phyloP scores from a whole-genome alignment of 1,140 invertebrate species.

The Drosophila subobscura region DNA sequence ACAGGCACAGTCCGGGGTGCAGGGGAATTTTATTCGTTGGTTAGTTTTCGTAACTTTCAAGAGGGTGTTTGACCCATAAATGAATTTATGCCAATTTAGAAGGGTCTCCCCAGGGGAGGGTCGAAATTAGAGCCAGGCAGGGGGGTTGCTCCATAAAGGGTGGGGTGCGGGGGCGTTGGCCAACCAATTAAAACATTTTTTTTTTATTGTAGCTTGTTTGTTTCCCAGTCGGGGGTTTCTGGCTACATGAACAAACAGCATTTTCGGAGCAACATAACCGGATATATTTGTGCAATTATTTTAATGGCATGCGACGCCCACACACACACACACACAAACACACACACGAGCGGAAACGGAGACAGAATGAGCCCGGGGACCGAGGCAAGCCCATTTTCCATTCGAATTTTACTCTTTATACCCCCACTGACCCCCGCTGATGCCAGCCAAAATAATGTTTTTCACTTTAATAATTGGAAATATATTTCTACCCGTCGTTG shows the following conservation, averaged over 20 bases:
- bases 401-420: constrained; percentile 17
- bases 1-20: constrained; percentile 21
- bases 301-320: constrained; percentile 34
- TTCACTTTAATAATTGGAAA: constrained; percentile 38
- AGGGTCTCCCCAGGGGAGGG: constrained; percentile 16
- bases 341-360: constrained; percentile 4
- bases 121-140: not conserved
- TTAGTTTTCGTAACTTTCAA: constrained; percentile 32
- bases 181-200: constrained; percentile 54
- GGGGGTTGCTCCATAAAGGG: no score
- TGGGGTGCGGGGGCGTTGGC: constrained; percentile 18
- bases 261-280: constrained; percentile 33
- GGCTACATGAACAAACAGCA: not conserved
- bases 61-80: constrained; percentile 76
- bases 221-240: constrained; percentile 2
- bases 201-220: constrained; percentile 42
- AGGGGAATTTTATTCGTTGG: constrained; percentile 10
- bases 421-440: not conserved
- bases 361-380: not conserved
- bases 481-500: constrained; percentile 4
- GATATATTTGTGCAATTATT: constrained; percentile 51
- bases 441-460: constrained; percentile 8
- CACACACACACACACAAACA: constrained; percentile 16
- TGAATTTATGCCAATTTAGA: constrained; percentile 71
- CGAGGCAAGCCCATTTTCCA: constrained; percentile 29